Conservation (phyloP, 2,113 vertebrate species). For the Cromileptes altivelis region DNA sequence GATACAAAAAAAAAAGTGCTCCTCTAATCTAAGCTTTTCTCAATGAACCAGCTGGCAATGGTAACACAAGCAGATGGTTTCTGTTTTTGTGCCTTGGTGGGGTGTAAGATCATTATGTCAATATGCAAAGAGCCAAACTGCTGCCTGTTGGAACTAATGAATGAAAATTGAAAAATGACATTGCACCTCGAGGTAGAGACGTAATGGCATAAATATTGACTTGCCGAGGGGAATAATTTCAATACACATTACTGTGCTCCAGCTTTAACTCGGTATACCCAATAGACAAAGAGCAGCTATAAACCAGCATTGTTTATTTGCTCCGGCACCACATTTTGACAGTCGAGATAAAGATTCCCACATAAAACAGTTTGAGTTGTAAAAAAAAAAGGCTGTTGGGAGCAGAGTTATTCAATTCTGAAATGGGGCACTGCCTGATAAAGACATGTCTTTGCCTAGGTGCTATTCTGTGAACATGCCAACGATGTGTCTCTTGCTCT, state of each 20-base stretch:
- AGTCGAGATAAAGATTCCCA: slow-evolving; percentile 53
- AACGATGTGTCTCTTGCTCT: neutral
- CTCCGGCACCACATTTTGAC: slow-evolving; percentile 47
- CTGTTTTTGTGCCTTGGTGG: slow-evolving; percentile 7
- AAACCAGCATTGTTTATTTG: slow-evolving; percentile 58
- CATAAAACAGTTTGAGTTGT: slow-evolving; percentile 35
- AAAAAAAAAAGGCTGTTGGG: slow-evolving; percentile 6
- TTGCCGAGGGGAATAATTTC: slow-evolving; percentile 28
- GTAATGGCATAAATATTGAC: slow-evolving; percentile 49
- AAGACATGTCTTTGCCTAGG: slow-evolving; percentile 31
- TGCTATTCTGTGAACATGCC: slow-evolving; percentile 4
- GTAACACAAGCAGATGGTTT: slow-evolving; percentile 50
- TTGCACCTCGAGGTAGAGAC: slow-evolving; percentile 21
- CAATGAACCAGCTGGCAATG: slow-evolving; percentile 18
- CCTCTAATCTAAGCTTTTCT: slow-evolving; percentile 7
- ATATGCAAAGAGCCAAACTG: slow-evolving; percentile 30
- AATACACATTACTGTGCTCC: slow-evolving; percentile 29
- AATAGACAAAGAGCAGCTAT: slow-evolving; percentile 37
- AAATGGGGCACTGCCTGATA: slow-evolving; percentile 50
- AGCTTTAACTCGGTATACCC: slow-evolving; percentile 30
- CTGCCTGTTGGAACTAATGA: slow-evolving; percentile 36
- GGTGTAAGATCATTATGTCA: slow-evolving; percentile 27
- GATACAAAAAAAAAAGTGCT: neutral
- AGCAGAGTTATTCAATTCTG: slow-evolving; percentile 43
- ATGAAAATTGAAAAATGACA: slow-evolving; percentile 43